Conservation (phyloP, 2,888 invertebrate species). For the Hesperia comma region DNA sequence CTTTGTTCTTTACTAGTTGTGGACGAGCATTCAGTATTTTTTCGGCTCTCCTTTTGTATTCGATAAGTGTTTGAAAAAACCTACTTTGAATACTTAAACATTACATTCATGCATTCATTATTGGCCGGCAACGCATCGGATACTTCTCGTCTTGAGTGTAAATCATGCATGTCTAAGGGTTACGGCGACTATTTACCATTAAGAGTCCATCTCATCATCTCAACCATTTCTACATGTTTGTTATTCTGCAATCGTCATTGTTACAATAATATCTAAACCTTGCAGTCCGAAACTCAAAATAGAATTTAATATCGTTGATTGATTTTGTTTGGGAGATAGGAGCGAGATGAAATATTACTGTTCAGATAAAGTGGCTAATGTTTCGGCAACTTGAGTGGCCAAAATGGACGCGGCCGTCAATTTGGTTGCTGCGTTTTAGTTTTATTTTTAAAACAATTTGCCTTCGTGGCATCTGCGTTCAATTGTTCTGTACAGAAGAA, state of each 20-base stretch:
- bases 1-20: too few relatives aligned
- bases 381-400: slow-evolving; percentile 24
- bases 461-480: background rate
- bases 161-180: too few relatives aligned
- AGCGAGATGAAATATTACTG: slow-evolving; percentile 32
- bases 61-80: too few relatives aligned
- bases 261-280: slow-evolving; percentile 16
- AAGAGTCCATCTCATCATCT: too few relatives aligned
- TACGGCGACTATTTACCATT: too few relatives aligned
- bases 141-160: too few relatives aligned
- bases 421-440: background rate
- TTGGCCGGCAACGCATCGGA: too few relatives aligned
- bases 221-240: slow-evolving; percentile 1
- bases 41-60: too few relatives aligned
- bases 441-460: slow-evolving; percentile 9
- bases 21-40: too few relatives aligned
- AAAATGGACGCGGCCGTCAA: slow-evolving; percentile 11
- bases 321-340: slow-evolving; percentile 33
- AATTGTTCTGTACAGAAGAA: background rate
- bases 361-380: slow-evolving; percentile 34
- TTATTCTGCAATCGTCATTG: slow-evolving; percentile 14
- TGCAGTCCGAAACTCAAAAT: slow-evolving; percentile 20
- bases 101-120: too few relatives aligned
- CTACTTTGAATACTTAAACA: too few relatives aligned
- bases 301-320: slow-evolving; percentile 33